phyloP scores from a whole-genome alignment of 2,797 vertebrate species.

The Buphagus erythrorhynchus region DNA sequence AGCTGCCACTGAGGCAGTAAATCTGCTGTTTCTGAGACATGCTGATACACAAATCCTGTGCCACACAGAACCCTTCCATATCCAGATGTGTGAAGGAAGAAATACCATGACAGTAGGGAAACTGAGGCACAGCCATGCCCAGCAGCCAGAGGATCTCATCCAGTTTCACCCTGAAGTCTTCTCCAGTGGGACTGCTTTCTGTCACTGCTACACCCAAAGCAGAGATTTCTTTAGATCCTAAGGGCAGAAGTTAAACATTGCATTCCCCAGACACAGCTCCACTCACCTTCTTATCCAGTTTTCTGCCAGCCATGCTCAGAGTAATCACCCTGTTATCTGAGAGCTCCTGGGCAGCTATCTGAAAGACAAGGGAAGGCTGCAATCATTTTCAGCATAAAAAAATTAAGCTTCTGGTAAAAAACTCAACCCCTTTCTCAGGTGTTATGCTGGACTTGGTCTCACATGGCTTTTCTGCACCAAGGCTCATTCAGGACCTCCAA shows the following conservation, averaged over 20 bases:
- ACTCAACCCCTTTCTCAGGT: background rate
- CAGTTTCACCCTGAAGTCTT: background rate
- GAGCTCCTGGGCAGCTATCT: constrained; percentile 97
- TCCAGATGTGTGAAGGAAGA: rapidly evolving
- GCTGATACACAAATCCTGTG: background rate
- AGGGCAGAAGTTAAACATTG: background rate
- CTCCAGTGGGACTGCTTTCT: background rate
- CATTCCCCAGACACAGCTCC: background rate
- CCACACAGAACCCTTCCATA: background rate
- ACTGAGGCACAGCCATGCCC: background rate
- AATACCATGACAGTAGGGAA: background rate
- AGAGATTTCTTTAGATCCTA: background rate
- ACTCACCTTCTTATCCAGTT: constrained; percentile 96
- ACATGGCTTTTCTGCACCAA: background rate
- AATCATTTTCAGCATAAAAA: background rate
- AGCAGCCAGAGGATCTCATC: background rate
- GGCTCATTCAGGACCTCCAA: background rate
- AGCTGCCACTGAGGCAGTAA: background rate
- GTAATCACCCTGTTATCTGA: constrained; percentile 98
- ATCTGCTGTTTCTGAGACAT: background rate
- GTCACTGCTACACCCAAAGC: background rate
- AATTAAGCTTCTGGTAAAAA: background rate
- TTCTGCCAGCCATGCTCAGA: constrained; percentile 92
- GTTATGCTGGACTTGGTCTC: background rate
- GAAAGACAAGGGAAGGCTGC: constrained; percentile 14